Evolutionary conservation across 2,888 invertebrate species (phyloP).

Genomic region (Oligia fasciuncula): DNA sequence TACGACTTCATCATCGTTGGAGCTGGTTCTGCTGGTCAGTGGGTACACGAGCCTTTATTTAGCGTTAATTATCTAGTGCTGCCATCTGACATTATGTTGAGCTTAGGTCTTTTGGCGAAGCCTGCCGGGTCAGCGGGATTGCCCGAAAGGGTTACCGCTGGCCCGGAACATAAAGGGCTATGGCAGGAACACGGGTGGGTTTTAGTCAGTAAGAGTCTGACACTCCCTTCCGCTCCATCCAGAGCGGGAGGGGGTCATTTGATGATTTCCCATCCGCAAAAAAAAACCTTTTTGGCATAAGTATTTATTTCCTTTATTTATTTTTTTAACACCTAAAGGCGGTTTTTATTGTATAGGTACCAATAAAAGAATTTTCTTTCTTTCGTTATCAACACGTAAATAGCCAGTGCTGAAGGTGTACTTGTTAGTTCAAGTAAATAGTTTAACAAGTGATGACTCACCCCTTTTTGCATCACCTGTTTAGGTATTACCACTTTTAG

Average conservation of each 20-base stretch:
- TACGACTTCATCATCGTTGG: constrained; percentile 97
- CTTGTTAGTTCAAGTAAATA: neutral
- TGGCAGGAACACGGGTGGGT: no score
- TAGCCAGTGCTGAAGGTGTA: neutral
- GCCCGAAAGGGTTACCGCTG: no score
- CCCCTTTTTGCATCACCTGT: neutral
- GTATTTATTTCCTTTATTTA: neutral
- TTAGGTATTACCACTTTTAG: neutral
- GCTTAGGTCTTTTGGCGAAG: neutral
- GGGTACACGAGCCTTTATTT: constrained; percentile 43
- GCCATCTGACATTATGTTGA: neutral
- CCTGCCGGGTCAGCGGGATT: no score
- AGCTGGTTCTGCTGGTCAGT: constrained; percentile 95
- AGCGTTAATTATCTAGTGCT: neutral
- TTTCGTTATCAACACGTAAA: neutral
- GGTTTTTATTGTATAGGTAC: neutral
- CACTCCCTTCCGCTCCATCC: no score
- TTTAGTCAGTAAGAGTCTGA: no score
- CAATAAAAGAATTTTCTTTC: neutral
- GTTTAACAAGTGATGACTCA: neutral
- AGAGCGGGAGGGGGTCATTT: no score
- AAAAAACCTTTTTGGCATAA: neutral
- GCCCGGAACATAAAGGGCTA: no score
- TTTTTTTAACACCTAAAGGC: neutral
- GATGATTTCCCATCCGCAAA: no score